Conservation (phyloP, 1,140 invertebrate genomes). For the Prorops nasuta region DNA sequence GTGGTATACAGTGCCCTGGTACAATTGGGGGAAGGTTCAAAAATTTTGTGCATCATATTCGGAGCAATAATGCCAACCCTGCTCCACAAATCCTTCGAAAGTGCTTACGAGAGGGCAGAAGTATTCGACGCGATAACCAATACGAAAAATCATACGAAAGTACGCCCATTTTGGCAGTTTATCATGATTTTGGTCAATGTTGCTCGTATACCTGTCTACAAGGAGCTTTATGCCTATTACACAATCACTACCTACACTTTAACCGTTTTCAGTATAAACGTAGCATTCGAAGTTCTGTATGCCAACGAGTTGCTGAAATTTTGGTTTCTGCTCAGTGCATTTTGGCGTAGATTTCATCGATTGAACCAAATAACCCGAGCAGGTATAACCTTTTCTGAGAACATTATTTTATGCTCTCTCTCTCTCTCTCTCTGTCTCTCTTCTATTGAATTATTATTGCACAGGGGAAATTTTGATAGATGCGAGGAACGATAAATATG, state of each 20-base stretch:
- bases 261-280: too few relatives aligned
- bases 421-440: too few relatives aligned
- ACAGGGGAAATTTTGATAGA: too few relatives aligned
- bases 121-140: neutral
- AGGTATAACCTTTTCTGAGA: neutral
- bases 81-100: neutral
- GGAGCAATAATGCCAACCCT: neutral
- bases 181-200: neutral
- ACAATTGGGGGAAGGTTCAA: neutral
- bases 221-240: too few relatives aligned
- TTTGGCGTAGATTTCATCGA: neutral
- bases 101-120: neutral
- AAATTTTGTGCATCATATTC: neutral
- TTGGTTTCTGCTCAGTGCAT: neutral
- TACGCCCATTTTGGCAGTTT: neutral
- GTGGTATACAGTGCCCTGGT: neutral
- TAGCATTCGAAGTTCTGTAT: too few relatives aligned
- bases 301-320: neutral
- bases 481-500: too few relatives aligned
- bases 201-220: neutral
- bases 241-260: too few relatives aligned
- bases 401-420: too few relatives aligned
- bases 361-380: neutral
- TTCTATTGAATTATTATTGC: too few relatives aligned
- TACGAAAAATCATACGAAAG: neutral